Conservation (phyloP, 2,113 vertebrate genomes). For the Prietella phreatophila region DNA sequence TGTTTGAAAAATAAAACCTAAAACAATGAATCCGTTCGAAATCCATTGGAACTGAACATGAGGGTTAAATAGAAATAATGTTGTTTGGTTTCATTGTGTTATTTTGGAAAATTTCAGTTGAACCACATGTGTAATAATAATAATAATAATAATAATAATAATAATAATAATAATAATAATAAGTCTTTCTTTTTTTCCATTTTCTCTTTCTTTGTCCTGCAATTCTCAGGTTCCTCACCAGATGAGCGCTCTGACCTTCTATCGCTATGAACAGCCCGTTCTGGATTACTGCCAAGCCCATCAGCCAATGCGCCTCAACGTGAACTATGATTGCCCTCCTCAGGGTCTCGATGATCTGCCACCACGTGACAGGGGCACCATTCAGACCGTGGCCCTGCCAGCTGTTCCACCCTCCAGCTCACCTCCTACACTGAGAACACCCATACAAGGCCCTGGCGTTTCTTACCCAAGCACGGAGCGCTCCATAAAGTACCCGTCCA, state of each 20-base stretch:
- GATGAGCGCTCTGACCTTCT: slow-evolving; percentile 79
- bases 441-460: slow-evolving; percentile 60
- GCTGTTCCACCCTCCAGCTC: slow-evolving; percentile 68
- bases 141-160: background rate
- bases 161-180: background rate
- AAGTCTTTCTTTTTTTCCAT: background rate
- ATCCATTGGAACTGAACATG: background rate
- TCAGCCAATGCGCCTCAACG: slow-evolving; percentile 76
- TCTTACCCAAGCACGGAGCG: slow-evolving; percentile 66
- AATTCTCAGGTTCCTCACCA: slow-evolving; percentile 74
- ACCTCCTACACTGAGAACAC: slow-evolving; percentile 67
- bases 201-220: background rate
- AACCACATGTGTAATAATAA: background rate
- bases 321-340: slow-evolving; percentile 74
- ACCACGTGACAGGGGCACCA: slow-evolving; percentile 69
- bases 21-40: background rate
- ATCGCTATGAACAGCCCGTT: slow-evolving; percentile 77
- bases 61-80: background rate
- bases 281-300: slow-evolving; percentile 81
- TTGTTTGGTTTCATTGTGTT: background rate
- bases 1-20: background rate
- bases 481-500: slow-evolving; percentile 62
- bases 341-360: slow-evolving; percentile 72
- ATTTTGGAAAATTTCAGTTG: background rate
- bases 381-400: slow-evolving; percentile 74